Percentiles rank a stretch among this genome's conserved stretches.
These are phyloP conservation scores for Xylota sylvarum DNA, from an alignment of 2,888 invertebrate genomes.

Conservation along the genomic window DNA sequence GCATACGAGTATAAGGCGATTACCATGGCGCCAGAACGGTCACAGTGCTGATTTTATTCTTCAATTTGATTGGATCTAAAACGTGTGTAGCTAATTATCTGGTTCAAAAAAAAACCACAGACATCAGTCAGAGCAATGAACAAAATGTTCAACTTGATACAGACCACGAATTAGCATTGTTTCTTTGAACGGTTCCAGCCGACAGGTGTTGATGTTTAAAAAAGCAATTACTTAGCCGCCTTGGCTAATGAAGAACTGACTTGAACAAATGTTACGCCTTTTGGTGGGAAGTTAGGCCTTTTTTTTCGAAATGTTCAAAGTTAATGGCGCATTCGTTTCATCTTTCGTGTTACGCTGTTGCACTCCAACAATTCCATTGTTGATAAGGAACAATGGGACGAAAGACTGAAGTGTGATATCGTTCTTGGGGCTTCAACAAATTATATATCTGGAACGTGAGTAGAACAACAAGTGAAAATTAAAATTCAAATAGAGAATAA, in stretches of 20 bases:
- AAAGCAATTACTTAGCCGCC: slow-evolving; percentile 29
- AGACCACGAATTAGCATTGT: slow-evolving; percentile 24
- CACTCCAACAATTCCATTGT: slow-evolving; percentile 11
- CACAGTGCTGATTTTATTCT: slow-evolving; percentile 21
- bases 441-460: slow-evolving; percentile 3
- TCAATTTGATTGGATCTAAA: slow-evolving; percentile 5
- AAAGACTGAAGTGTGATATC: slow-evolving; percentile 9
- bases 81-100: slow-evolving; percentile 21
- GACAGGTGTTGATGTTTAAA: slow-evolving; percentile 35
- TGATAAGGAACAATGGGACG: slow-evolving; percentile 16
- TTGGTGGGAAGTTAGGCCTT: not conserved
- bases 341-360: slow-evolving; percentile 20
- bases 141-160: not conserved
- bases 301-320: not conserved
- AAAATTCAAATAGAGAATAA: slow-evolving; percentile 8
- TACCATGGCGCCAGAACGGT: slow-evolving; percentile 33
- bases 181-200: slow-evolving; percentile 1
- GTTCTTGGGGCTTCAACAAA: not conserved
- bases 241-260: slow-evolving; percentile 27
- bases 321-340: slow-evolving; percentile 27
- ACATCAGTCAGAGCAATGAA: not conserved
- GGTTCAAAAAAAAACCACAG: not conserved
- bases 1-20: not conserved
- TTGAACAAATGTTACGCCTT: slow-evolving; percentile 15
- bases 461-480: slow-evolving; percentile 3